phyloP scores from a whole-genome alignment of 2,797 vertebrate species.

The Myotis findleyi region DNA sequence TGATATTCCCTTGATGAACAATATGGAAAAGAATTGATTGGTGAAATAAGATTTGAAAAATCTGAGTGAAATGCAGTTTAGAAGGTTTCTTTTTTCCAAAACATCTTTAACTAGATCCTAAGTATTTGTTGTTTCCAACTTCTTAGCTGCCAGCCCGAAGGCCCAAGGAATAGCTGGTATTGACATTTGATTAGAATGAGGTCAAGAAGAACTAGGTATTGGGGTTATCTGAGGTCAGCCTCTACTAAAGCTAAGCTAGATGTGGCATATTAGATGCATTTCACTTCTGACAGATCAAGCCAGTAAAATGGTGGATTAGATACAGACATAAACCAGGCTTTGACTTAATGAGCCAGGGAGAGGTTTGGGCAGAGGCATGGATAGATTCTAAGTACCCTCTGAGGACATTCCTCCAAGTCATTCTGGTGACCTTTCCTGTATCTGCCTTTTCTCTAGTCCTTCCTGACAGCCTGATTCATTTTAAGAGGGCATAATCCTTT shows the following conservation, averaged over 20 bases:
- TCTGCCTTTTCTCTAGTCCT: neutral
- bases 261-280: neutral
- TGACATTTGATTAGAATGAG: neutral
- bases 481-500: neutral
- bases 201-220: neutral
- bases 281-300: neutral
- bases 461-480: neutral
- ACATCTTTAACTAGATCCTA: neutral
- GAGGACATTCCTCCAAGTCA: neutral
- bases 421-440: neutral
- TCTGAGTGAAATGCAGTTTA: neutral
- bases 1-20: neutral
- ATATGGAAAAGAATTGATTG: neutral
- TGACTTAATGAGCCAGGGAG: neutral
- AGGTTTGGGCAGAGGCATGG: neutral
- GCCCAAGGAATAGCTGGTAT: neutral
- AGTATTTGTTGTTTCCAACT: neutral
- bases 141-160: accelerated
- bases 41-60: neutral
- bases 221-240: neutral
- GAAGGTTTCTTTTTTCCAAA: neutral
- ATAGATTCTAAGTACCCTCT: neutral
- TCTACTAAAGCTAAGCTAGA: neutral
- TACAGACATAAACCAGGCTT: neutral
- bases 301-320: neutral